Conservation (phyloP, 2,113 vertebrate species). For the Apaloderma vittatum region DNA sequence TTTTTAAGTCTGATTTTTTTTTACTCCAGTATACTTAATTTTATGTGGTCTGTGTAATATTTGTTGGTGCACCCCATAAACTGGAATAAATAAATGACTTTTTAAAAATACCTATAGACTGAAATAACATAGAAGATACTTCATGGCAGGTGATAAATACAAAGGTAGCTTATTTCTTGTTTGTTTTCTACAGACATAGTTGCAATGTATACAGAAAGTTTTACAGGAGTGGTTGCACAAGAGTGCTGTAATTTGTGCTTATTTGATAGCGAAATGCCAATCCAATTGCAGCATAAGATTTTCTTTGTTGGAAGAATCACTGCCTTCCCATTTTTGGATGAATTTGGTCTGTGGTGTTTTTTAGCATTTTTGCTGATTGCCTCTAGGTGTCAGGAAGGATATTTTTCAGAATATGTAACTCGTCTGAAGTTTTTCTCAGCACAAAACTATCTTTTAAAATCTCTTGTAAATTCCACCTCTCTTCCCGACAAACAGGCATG, state of each 20-base stretch:
- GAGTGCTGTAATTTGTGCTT: neutral
- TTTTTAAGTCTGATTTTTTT: neutral
- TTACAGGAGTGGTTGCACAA: neutral
- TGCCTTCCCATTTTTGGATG: neutral
- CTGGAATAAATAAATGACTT: neutral
- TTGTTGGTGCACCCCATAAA: neutral
- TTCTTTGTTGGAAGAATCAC: neutral
- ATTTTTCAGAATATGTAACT: neutral
- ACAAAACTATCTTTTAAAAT: neutral
- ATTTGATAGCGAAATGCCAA: neutral
- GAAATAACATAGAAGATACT: neutral
- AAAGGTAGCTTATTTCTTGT: neutral
- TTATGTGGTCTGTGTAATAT: neutral
- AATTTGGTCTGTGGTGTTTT: neutral
- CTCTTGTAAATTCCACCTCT: neutral
- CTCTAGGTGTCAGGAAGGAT: slow-evolving; percentile 56
- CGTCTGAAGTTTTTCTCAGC: neutral
- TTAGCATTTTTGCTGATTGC: neutral
- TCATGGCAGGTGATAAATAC: neutral
- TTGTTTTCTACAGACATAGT: neutral
- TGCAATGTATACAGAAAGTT: neutral
- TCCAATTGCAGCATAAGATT: neutral
- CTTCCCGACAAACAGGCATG: neutral
- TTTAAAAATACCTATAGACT: neutral
- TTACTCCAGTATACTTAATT: neutral